Conservation (phyloP, 2,113 vertebrate genomes). For the Alexandromys fortis region DNA sequence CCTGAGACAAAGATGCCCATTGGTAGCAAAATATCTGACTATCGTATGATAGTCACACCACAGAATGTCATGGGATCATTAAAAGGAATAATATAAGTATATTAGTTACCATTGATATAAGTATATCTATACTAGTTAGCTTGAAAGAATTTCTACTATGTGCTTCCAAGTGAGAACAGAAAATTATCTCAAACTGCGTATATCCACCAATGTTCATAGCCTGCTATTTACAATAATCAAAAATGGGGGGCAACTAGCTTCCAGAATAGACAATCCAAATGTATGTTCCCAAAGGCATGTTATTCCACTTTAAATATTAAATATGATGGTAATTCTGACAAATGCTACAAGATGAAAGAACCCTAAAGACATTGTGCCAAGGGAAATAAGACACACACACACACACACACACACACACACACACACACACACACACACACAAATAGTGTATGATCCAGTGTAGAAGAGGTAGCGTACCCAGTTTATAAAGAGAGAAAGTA, state of each 20-base stretch:
- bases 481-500: neutral
- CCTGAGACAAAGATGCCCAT: neutral
- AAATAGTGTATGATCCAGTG: neutral
- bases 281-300: neutral
- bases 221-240: neutral
- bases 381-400: neutral
- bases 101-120: neutral
- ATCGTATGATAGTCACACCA: neutral
- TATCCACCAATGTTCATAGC: neutral
- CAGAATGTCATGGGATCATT: neutral
- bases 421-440: neutral
- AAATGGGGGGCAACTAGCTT: neutral
- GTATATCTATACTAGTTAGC: neutral
- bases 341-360: neutral
- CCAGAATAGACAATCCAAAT: neutral
- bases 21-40: constrained; percentile 23
- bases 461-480: neutral
- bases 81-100: constrained; percentile 15
- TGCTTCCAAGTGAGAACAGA: constrained; percentile 18
- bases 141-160: constrained; percentile 1
- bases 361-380: neutral
- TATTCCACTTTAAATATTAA: neutral
- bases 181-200: neutral
- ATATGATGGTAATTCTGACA: neutral
- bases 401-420: neutral